Evolutionary conservation across 2,888 invertebrate species (phyloP).

Genomic region (Physocephala rufipes): DNA sequence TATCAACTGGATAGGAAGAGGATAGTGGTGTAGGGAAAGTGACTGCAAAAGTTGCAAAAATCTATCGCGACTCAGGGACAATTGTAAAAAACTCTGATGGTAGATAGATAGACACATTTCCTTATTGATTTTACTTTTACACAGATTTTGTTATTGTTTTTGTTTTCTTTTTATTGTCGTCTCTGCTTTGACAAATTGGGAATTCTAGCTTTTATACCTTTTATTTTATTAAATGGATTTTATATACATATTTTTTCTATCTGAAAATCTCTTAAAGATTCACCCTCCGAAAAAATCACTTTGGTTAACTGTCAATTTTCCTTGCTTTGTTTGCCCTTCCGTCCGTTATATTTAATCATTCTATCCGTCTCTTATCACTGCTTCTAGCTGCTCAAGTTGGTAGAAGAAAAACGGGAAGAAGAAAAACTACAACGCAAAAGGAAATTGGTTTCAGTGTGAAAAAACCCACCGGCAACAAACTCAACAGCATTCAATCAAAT

Average conservation of each 20-base stretch:
- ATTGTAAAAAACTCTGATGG: slow-evolving; percentile 2
- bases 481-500: too few species aligned
- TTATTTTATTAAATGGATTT: too few species aligned
- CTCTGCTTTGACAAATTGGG: background rate
- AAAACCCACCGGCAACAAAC: too few species aligned
- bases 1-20: too few species aligned
- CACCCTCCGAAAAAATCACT: slow-evolving; percentile 24
- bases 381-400: too few species aligned
- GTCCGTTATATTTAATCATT: slow-evolving; percentile 7
- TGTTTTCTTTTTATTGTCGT: background rate
- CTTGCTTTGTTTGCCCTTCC: slow-evolving; percentile 31
- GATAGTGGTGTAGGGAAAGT: too few species aligned
- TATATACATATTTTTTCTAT: background rate
- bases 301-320: slow-evolving; percentile 28
- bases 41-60: background rate
- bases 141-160: background rate
- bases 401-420: slow-evolving; percentile 8
- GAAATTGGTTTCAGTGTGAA: background rate
- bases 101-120: slow-evolving; percentile 2
- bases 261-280: background rate
- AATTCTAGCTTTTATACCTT: background rate
- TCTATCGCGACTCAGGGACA: slow-evolving; percentile 22
- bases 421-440: background rate
- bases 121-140: background rate
- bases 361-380: too few species aligned